Evolutionary conservation across 2,888 invertebrate species (phyloP).

Genomic region (Drosophila maculinotata): DNA sequence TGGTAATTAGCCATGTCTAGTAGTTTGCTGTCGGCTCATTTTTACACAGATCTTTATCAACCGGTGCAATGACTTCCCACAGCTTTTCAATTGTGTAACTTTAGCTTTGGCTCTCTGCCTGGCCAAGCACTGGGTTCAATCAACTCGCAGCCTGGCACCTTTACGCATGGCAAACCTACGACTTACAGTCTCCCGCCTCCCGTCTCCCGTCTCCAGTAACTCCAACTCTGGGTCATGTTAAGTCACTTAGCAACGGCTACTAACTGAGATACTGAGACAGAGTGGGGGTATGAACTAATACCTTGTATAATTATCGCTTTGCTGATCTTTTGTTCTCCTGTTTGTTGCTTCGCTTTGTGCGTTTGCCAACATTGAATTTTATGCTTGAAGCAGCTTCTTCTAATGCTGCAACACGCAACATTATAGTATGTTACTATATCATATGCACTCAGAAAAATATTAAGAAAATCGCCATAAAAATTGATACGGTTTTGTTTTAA

Average conservation of each 20-base stretch:
- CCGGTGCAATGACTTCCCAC: slow-evolving; percentile 67
- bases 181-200: slow-evolving; percentile 20
- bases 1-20: slow-evolving; percentile 72
- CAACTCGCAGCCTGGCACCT: slow-evolving; percentile 78
- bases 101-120: slow-evolving; percentile 31
- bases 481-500: too few species aligned
- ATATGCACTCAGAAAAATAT: not conserved
- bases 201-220: slow-evolving; percentile 8
- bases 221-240: slow-evolving; percentile 68
- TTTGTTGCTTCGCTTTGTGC: slow-evolving; percentile 38
- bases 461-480: too few species aligned
- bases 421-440: not conserved
- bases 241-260: slow-evolving; percentile 65
- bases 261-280: slow-evolving; percentile 24
- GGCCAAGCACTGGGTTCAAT: slow-evolving; percentile 62
- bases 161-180: slow-evolving; percentile 78
- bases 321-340: slow-evolving; percentile 64
- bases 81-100: slow-evolving; percentile 69
- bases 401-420: slow-evolving; percentile 67
- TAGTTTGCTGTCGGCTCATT: slow-evolving; percentile 41
- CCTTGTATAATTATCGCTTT: slow-evolving; percentile 79
- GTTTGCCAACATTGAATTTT: slow-evolving; percentile 65
- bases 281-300: slow-evolving; percentile 63
- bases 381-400: slow-evolving; percentile 43
- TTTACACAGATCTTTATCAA: slow-evolving; percentile 57